Percentiles rank a stretch among this genome's conserved stretches.
phyloP scores from a whole-genome alignment of 2,113 vertebrate genomes.

The Eublepharis macularius region DNA sequence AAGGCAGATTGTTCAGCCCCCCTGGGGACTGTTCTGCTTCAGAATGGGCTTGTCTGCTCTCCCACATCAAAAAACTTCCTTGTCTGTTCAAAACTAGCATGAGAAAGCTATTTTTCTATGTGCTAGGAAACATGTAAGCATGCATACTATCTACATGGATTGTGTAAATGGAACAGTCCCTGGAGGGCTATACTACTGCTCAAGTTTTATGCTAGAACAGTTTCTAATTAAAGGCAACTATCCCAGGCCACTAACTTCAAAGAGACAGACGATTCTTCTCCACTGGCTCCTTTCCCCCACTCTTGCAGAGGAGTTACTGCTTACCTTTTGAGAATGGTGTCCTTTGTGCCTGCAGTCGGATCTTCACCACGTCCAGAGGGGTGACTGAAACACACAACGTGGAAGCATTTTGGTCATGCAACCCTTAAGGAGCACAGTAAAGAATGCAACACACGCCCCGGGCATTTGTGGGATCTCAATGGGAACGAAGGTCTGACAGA shows the following conservation, averaged over 20 bases:
- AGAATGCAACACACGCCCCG: neutral
- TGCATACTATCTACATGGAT: neutral
- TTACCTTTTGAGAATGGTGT: slow-evolving; percentile 83
- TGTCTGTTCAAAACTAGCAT: neutral
- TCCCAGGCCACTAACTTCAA: rapidly evolving
- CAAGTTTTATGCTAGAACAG: neutral
- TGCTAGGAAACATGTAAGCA: neutral
- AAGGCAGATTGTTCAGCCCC: no score
- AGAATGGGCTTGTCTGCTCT: neutral
- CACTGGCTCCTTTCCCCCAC: neutral
- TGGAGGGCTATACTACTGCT: neutral
- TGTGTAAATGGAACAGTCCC: neutral
- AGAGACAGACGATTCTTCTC: no score
- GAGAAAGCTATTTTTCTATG: neutral
- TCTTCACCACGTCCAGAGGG: slow-evolving; percentile 94
- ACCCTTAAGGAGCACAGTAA: neutral
- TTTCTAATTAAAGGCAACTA: rapidly evolving
- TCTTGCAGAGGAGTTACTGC: neutral
- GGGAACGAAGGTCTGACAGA: neutral
- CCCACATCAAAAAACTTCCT: neutral
- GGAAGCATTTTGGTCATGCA: neutral
- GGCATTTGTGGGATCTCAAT: neutral
- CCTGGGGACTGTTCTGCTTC: neutral
- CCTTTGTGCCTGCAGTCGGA: slow-evolving; percentile 91
- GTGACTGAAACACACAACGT: slow-evolving; percentile 76